phyloP scores from a whole-genome alignment of 2,113 vertebrate genomes.

The Barnardius zonarius region DNA sequence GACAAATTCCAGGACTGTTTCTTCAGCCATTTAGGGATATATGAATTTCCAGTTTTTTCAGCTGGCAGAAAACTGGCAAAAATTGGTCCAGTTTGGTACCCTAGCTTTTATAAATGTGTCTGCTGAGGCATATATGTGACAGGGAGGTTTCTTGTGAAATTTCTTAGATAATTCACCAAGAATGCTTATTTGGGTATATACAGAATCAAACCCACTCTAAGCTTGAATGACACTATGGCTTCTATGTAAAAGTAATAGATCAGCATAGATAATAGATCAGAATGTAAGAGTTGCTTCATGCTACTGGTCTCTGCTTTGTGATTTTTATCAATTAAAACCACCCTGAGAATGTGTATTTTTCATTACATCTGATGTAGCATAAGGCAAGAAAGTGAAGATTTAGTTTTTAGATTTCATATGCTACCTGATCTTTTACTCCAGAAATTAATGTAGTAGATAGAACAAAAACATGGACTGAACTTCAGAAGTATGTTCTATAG shows the following conservation, averaged over 20 bases:
- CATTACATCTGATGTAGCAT: neutral
- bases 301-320: neutral
- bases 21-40: too few relatives aligned
- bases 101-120: neutral
- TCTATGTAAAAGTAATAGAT: neutral
- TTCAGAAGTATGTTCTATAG: neutral
- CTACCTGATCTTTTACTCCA: neutral
- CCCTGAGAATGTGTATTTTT: neutral
- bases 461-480: neutral
- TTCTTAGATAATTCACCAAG: neutral
- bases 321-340: neutral
- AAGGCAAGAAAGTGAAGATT: neutral
- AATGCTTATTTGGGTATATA: neutral
- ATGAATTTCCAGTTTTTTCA: neutral
- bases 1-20: too few relatives aligned
- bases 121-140: neutral
- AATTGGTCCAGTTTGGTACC: neutral
- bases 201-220: neutral
- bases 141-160: neutral
- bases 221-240: neutral
- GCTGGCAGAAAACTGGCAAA: neutral
- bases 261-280: neutral
- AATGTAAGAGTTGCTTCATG: neutral
- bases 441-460: neutral
- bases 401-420: neutral